A percentile compares a stretch with the other conserved stretches of the same genome.
These are phyloP conservation scores for Drosophila austrosaltans DNA, from an alignment of 2,888 invertebrate genomes.

Conservation along the genomic window DNA sequence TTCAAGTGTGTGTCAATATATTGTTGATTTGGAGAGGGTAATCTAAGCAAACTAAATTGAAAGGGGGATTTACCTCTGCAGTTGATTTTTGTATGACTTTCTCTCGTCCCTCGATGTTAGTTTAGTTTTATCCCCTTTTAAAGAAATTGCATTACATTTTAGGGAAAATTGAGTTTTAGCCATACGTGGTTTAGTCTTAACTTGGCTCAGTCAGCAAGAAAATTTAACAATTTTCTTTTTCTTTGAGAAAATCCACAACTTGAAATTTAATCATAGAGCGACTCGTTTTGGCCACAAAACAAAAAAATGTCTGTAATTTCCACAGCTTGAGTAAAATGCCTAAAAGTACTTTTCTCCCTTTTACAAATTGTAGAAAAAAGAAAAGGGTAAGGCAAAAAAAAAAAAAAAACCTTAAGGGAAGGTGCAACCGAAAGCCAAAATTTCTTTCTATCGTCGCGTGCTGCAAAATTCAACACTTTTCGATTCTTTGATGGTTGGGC, in stretches of 20 bases:
- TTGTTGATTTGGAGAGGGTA: slow-evolving; percentile 27
- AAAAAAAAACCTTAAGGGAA: not conserved
- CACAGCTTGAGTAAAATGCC: slow-evolving; percentile 63
- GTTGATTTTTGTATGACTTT: no score
- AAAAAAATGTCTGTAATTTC: slow-evolving; percentile 58
- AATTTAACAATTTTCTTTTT: slow-evolving; percentile 76
- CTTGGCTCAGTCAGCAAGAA: slow-evolving; percentile 57
- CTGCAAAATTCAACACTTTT: slow-evolving; percentile 61
- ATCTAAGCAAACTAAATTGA: slow-evolving; percentile 33
- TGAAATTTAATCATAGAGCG: slow-evolving; percentile 58
- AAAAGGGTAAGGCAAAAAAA: not conserved
- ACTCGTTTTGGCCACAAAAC: not conserved
- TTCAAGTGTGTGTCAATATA: slow-evolving; percentile 20
- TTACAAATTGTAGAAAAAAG: slow-evolving; percentile 53
- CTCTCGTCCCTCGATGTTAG: slow-evolving; percentile 11
- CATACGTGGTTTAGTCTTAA: slow-evolving; percentile 32
- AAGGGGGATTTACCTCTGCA: slow-evolving; percentile 63
- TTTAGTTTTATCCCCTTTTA: slow-evolving; percentile 2
- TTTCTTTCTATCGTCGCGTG: slow-evolving; percentile 59
- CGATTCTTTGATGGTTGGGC: slow-evolving; percentile 63
- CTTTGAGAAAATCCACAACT: slow-evolving; percentile 48
- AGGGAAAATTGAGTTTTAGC: slow-evolving; percentile 6
- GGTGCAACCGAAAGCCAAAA: slow-evolving; percentile 1
- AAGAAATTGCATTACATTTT: not conserved
- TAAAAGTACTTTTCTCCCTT: slow-evolving; percentile 49